Base-by-base conservation (phyloP, 2,113 vertebrate species). In the Aegithalos caudatus region DNA sequence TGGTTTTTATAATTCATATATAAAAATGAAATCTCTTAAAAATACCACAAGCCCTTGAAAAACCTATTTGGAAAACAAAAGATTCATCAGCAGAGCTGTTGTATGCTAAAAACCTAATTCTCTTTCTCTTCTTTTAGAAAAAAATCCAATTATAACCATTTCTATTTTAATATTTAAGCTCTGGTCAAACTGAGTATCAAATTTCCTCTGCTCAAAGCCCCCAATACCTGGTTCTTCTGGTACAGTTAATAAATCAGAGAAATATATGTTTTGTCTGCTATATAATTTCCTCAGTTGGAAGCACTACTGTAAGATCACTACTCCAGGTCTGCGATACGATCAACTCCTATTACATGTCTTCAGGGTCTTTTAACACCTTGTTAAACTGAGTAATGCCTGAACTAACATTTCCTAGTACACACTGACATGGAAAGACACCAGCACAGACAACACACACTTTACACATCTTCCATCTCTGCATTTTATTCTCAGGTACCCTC, bases 21-120 rank as follows among this genome's bases (percentile, higher is more conserved):
- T 58, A 87, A 74, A 72, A 81, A 78, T 28, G 7, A 29, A 78
- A 74, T 16, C 28, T 62, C 53, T 91, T 65, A 91, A 84, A 95
- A 67, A 27, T 62, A 62, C 3, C 8, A 6, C 11, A 64, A 57
- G 14, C 11, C 14, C n/a, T 67, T 67, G 27, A 76, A 85, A 71
- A 92, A 67, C 6, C 27, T 88, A 38, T 47, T 70, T 3, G 5
- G 42, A 92, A 91, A 70, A 81, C 12, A 78, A 81, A 91, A 74
- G 14, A 23, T 67, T 62, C 4, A 62, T 58, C 44, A 47, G 16
- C 29, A 64, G 19, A 60, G 44, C 16, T 66, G 12, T 58, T 91
- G 40, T 86, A 33, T 47, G 27, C 65, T 71, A 47, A 86, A 83
- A 58, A 64, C 29, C 6, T 78, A 50, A 33, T 19, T 2, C 7